A percentile compares a stretch with the other conserved stretches of the same genome.
Conservation (phyloP, 2,797 vertebrate genomes). For the Eremophila alpestris region DNA sequence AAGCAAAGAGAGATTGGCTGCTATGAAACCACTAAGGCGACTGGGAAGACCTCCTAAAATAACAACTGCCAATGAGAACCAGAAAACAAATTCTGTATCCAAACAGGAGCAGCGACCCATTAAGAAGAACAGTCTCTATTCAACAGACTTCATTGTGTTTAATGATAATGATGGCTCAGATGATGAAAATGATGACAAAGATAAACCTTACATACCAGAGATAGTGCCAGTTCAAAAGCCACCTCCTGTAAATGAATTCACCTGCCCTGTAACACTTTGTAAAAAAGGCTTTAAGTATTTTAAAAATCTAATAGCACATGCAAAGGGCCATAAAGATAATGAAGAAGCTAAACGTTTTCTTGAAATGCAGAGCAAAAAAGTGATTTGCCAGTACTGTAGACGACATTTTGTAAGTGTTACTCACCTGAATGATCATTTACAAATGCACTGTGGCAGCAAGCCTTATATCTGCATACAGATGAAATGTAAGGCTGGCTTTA, state of each 20-base stretch:
- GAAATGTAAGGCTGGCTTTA: conserved; percentile 94
- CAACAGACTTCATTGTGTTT: conserved; percentile 77
- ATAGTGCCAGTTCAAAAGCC: conserved; percentile 71
- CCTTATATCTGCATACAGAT: conserved; percentile 98
- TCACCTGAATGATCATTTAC: conserved; percentile 95
- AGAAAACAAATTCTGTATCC: conserved; percentile 77
- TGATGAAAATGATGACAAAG: conserved; percentile 79
- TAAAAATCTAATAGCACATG: conserved; percentile 93
- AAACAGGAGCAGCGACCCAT: conserved; percentile 84
- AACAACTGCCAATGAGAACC: conserved; percentile 71
- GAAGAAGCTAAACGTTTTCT: conserved; percentile 94
- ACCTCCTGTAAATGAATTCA: conserved; percentile 81
- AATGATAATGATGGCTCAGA: conserved; percentile 81
- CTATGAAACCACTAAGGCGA: conserved; percentile 90
- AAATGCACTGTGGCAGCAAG: conserved; percentile 94
- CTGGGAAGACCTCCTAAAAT: conserved; percentile 84
- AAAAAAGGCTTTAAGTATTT: conserved; percentile 95
- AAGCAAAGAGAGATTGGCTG: conserved; percentile 91
- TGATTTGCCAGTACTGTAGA: conserved; percentile 96
- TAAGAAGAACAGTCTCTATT: conserved; percentile 84
- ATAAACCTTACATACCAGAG: conserved; percentile 76
- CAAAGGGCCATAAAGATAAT: conserved; percentile 89
- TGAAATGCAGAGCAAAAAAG: conserved; percentile 95
- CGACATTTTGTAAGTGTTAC: conserved; percentile 92
- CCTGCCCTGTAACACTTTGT: conserved; percentile 85